phyloP scores from a whole-genome alignment of 2,888 invertebrate species.

The Polylopha cassiicola region DNA sequence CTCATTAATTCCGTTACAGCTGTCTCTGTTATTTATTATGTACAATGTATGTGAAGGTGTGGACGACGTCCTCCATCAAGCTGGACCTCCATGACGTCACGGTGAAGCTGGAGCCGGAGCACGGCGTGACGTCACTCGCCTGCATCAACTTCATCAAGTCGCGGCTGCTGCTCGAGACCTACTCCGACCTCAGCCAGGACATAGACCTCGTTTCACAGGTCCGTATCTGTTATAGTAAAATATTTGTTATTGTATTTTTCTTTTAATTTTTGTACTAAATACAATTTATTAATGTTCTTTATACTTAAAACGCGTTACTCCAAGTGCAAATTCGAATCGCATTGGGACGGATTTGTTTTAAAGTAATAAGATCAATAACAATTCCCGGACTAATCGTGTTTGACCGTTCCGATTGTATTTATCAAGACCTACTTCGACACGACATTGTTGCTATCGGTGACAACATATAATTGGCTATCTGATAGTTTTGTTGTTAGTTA shows the following conservation, averaged over 20 bases:
- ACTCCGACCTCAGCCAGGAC: constrained; percentile 93
- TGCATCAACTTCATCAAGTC: constrained; percentile 96
- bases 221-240: neutral
- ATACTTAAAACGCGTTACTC: too few relatives aligned
- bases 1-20: too few relatives aligned
- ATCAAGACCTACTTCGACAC: too few relatives aligned
- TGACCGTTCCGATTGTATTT: neutral
- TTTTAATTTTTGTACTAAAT: too few relatives aligned
- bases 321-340: too few relatives aligned
- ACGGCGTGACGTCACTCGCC: constrained; percentile 80
- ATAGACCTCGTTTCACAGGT: constrained; percentile 94
- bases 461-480: too few relatives aligned
- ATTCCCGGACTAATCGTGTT: too few relatives aligned
- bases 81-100: constrained; percentile 92
- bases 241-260: neutral
- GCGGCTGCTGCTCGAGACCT: constrained; percentile 88
- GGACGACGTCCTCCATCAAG: constrained; percentile 87
- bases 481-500: too few relatives aligned
- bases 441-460: too few relatives aligned
- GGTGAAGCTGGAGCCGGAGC: constrained; percentile 81
- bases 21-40: neutral
- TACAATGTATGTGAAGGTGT: constrained; percentile 66
- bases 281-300: too few relatives aligned
- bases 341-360: too few relatives aligned
- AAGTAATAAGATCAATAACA: too few relatives aligned